Evolutionary conservation across 2,113 vertebrate species (phyloP), one percentile per base, ranked within the genome.

Genomic region (Aptenodytes forsteri): DNA sequence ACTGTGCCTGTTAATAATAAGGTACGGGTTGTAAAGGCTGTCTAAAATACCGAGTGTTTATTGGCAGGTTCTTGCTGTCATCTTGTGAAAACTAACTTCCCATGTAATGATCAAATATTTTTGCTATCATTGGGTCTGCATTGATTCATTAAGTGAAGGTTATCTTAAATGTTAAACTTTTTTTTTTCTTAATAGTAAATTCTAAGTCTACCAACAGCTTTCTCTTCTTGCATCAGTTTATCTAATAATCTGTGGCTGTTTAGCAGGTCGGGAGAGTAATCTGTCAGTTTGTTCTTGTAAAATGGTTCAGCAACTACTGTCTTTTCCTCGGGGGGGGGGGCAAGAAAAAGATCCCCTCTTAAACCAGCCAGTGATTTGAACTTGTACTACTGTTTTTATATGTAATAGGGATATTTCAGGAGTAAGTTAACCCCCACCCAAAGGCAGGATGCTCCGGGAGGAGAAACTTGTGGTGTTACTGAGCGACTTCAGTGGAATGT

Each of bases 21-120:
- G 42, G 25, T 59, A 4, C 2, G 6, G 23, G 26, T 11, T 73
- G 22, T 44, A 18, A 69, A 80, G 7, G 19, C 29, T 64, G 29
- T 44, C 17, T 72, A 2, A 78, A 78, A 64, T 17, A 5, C 26
- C 25, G 10, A 7, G 47, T 49, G 22, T 58, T 47, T 42, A 7
- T 26, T 47, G 62, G 17, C 36, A 46, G 10, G 6, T 44, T 56
- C 44, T 56, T 52, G 16, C 21, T 46, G 1, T 38, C 3, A 1
- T 22, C 32, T 55, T 52, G 14, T 29, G 79, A 16, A 42, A 70
- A 18, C 15, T 27, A 11, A 16, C 6, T 66, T 67, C 27, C 42
- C 2, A 0, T 30, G 40, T n/a, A 16, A 20, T 2, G 17, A 52
- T 23, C 9, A 18, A 5, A 0, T 49, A 3, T 17, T 56, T 58